Percentiles rank a stretch among this genome's conserved stretches.
phyloP scores from a whole-genome alignment of 2,113 vertebrate genomes.

The Dunckerocampus dactyliophorus region DNA sequence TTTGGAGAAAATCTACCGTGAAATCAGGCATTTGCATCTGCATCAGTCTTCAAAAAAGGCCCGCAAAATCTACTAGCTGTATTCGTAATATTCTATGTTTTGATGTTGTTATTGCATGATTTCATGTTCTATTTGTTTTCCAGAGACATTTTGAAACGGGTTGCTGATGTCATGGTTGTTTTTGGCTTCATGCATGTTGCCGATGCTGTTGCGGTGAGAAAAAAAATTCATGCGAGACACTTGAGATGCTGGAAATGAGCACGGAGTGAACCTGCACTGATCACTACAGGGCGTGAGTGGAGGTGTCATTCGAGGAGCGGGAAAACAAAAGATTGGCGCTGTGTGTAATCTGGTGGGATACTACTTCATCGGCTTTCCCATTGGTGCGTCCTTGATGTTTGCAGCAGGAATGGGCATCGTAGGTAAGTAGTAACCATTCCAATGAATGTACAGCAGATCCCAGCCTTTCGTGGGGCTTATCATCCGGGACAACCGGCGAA shows the following conservation, averaged over 20 bases:
- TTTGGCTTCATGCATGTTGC: slow-evolving; percentile 58
- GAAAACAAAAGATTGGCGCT: slow-evolving; percentile 82
- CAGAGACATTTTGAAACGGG: slow-evolving; percentile 65
- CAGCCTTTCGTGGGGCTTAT: too few species aligned
- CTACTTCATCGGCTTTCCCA: slow-evolving; percentile 78
- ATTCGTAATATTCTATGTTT: too few species aligned
- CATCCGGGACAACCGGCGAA: too few species aligned
- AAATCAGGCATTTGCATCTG: too few species aligned
- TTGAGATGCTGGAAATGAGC: not conserved
- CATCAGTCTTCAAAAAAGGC: too few species aligned
- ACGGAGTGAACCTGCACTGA: not conserved
- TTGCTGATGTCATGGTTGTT: slow-evolving; percentile 59
- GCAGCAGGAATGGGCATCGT: slow-evolving; percentile 73
- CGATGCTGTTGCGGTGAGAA: slow-evolving; percentile 66
- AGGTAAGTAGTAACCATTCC: slow-evolving; percentile 60
- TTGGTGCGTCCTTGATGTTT: slow-evolving; percentile 80
- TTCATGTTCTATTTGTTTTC: not conserved
- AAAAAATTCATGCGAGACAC: not conserved
- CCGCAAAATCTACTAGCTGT: too few species aligned
- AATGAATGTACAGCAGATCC: too few species aligned
- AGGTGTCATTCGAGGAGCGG: slow-evolving; percentile 79
- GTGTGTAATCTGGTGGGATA: slow-evolving; percentile 76
- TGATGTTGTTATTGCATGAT: not conserved
- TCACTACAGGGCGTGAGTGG: slow-evolving; percentile 67
- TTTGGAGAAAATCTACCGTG: too few species aligned